Base-by-base conservation (phyloP, 2,113 vertebrate species). In the Chamaea fasciata region DNA sequence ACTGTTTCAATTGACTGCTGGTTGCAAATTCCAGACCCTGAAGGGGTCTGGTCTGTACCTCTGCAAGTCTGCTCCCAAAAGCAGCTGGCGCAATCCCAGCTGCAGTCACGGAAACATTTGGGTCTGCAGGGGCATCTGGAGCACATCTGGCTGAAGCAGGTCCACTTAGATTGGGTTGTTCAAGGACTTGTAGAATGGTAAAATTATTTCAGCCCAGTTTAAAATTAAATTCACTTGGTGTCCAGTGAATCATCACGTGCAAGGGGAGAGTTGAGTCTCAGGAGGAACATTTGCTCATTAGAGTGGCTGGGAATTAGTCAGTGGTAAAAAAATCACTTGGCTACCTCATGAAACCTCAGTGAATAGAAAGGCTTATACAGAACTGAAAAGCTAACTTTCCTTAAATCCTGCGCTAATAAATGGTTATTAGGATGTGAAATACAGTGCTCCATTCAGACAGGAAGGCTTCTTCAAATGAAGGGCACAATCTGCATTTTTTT, bases 51-150 rank as follows among this genome's bases (percentile, higher is more conserved):
- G 23, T 64, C 73, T 63, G 11, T 19, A 57, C 23, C 27, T 62
- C 65, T 67, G 56, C 56, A 50, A 50, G 27, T 23, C 69, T 41
- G 16, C 35, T n/a, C 64, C 56, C 44, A 44, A 13, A 13, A 2
- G 23, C 18, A 33, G 70, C 47, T 3, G 1, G 57, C 0, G 0
- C 33, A 60, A 23, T 37, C 41, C 65, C 13, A 12, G 30, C 65
- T 73, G 49, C 49, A 60, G 30, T 19, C 63, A 21, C 0, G 10
- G 52, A 64, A 87, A 85, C 1, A 3, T 46, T 57, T n/a, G 42
- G 31, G 13, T 73, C 81, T 63, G 59, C 57, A 57, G 68, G 19
- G 20, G 13, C 23, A 12, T 50, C 67, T 87, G 65, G 78, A 84
- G 56, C 4, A 4, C 46, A 41, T 68, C 71, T 90, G 67, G 33